Conservation (phyloP, 1,140 invertebrate species). For the Pinna nobilis region DNA sequence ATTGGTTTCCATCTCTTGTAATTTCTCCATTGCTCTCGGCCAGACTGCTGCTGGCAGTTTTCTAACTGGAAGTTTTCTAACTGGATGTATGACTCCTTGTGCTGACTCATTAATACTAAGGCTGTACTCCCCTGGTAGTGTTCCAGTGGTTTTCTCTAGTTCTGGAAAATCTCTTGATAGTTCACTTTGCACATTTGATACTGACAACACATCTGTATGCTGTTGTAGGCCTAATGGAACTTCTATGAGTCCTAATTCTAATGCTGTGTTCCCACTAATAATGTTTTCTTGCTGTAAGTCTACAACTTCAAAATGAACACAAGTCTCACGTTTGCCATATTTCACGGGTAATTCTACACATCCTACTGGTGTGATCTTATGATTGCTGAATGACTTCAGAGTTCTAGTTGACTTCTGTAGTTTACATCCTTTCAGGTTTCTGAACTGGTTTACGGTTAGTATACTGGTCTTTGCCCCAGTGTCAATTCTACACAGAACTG, state of each 20-base stretch:
- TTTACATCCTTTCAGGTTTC: background rate
- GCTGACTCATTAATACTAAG: conserved; percentile 29
- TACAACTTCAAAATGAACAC: conserved; percentile 7
- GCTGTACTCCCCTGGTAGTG: conserved; percentile 40
- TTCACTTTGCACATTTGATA: background rate
- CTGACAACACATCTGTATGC: background rate
- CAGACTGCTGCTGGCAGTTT: conserved; percentile 29
- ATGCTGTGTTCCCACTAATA: conserved; percentile 17
- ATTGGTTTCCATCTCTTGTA: conserved; percentile 39
- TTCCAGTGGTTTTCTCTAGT: conserved; percentile 37
- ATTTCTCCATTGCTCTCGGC: conserved; percentile 32
- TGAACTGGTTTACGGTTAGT: background rate
- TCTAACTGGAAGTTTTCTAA: too few species aligned
- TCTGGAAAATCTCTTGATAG: conserved; percentile 36
- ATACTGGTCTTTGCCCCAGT: conserved; percentile 18
- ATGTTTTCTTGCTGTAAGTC: conserved; percentile 22
- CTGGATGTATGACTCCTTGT: conserved; percentile 32
- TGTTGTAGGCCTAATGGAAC: background rate
- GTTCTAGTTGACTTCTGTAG: background rate
- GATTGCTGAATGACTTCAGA: conserved; percentile 23
- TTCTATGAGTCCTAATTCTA: background rate
- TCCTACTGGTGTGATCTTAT: conserved; percentile 7
- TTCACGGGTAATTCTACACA: background rate
- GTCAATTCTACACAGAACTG: conserved; percentile 9
- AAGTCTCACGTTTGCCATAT: background rate